These are phyloP conservation scores for Dicaeum eximium DNA, from an alignment of 2,113 vertebrate species.

Conservation along the genomic window DNA sequence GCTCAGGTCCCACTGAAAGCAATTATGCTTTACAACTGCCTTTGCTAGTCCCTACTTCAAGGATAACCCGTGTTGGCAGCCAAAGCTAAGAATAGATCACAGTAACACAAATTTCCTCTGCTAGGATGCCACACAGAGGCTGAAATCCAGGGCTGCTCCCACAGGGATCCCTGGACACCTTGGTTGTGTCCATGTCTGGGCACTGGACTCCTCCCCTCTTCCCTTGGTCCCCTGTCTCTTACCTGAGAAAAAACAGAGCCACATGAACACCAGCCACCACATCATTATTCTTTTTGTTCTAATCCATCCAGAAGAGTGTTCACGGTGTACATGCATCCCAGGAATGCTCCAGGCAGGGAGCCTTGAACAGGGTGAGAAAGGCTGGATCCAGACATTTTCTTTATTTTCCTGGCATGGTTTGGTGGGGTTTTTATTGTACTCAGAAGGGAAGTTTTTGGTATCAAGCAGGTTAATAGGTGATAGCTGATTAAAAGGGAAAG, in stretches of 20 bases:
- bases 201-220: neutral
- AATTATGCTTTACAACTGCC: neutral
- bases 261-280: neutral
- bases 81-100: neutral
- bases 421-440: neutral
- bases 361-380: neutral
- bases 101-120: neutral
- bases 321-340: rapidly evolving
- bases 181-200: rapidly evolving
- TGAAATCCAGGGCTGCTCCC: neutral
- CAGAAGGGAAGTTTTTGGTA: neutral
- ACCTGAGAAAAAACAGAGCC: neutral
- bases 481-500: neutral
- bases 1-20: neutral
- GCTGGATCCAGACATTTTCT: neutral
- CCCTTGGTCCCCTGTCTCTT: neutral
- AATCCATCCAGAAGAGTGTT: neutral
- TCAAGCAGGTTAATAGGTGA: neutral
- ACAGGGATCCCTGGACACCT: neutral
- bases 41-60: neutral
- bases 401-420: neutral
- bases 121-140: neutral
- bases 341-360: neutral
- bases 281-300: neutral
- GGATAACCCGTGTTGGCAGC: rapidly evolving